Evolutionary conservation across 1,140 invertebrate genomes (phyloP).

Genomic region (Microplitis mediator): DNA sequence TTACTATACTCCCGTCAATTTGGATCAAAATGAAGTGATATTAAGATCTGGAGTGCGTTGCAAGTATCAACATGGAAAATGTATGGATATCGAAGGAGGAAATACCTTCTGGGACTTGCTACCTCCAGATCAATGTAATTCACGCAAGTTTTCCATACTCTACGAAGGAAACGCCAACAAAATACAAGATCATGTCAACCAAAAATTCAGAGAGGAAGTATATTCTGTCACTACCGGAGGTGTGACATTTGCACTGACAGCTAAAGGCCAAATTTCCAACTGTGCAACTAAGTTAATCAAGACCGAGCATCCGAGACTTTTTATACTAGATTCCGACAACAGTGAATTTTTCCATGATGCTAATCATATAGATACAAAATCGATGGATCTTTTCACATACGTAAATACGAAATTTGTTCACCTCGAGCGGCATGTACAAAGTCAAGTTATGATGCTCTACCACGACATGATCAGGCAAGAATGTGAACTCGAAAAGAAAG

Average conservation of each 20-base stretch:
- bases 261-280: not conserved
- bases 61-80: conserved; percentile 16
- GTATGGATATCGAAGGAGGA: not conserved
- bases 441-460: not conserved
- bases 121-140: too few relatives aligned
- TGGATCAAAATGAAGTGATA: not conserved
- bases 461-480: not conserved
- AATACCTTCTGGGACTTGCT: too few relatives aligned
- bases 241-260: conserved; percentile 21
- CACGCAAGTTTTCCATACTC: not conserved
- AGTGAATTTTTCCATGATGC: not conserved
- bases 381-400: conserved; percentile 15
- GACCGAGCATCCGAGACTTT: not conserved
- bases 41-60: conserved; percentile 7
- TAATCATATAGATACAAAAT: not conserved
- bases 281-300: not conserved
- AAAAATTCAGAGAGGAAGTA: not conserved
- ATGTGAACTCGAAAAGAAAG: conserved; percentile 34
- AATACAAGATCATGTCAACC: not conserved
- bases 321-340: not conserved
- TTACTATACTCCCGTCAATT: not conserved
- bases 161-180: not conserved
- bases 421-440: not conserved
- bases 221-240: not conserved
- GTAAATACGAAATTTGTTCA: not conserved